Percentiles rank a stretch among this genome's conserved stretches.
These are phyloP conservation scores for Actenoides lindsayi DNA, from an alignment of 2,113 vertebrate species.

Conservation along the genomic window DNA sequence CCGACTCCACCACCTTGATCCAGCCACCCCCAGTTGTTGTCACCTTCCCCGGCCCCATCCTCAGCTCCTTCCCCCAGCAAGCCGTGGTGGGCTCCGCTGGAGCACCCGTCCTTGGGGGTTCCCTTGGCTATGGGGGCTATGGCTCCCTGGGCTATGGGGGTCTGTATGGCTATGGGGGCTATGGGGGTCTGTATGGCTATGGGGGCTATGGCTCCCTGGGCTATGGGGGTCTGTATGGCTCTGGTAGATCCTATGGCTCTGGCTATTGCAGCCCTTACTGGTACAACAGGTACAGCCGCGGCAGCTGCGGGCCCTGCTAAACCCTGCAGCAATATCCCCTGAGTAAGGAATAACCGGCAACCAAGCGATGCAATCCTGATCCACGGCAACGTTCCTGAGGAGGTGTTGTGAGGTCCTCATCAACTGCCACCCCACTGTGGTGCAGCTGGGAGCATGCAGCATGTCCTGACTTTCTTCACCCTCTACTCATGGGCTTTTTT, in stretches of 20 bases:
- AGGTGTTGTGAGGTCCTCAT: not conserved
- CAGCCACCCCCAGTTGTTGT: not conserved
- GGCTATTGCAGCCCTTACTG: not conserved
- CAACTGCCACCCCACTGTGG: accelerated
- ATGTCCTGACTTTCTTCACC: not conserved
- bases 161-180: not conserved
- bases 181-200: not conserved
- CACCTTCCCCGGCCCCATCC: constrained; percentile 3
- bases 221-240: not conserved
- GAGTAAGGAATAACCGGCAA: not conserved
- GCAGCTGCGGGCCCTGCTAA: not conserved
- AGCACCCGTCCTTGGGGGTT: not conserved
- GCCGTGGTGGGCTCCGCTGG: not conserved
- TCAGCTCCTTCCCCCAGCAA: constrained; percentile 19
- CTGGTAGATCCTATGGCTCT: not conserved
- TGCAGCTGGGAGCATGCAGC: not conserved
- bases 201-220: not conserved
- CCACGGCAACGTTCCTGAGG: not conserved
- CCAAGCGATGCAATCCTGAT: accelerated
- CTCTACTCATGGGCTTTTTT: not conserved
- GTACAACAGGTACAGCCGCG: not conserved
- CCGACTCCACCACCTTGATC: not conserved
- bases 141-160: not conserved
- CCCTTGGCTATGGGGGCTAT: not conserved
- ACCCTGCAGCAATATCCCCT: accelerated